Evolutionary conservation across 64 coral and sea anemone species (phyloP).

Genomic region (Stichodactyla helianthus): DNA sequence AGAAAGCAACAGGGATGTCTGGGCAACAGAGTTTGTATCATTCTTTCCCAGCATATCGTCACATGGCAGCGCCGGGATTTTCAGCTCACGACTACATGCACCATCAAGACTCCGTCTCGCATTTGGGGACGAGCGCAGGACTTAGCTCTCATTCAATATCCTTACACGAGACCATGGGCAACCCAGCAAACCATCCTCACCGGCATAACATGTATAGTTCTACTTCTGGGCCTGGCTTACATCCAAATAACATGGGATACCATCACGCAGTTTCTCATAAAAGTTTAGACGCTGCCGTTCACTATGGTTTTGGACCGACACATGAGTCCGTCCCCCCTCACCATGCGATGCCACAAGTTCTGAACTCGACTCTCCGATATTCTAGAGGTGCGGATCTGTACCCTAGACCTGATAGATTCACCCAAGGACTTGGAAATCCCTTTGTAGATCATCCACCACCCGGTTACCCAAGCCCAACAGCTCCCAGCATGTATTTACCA

Average conservation of each 20-base stretch:
- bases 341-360: constrained; percentile 66
- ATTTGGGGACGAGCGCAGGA: constrained; percentile 62
- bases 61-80: constrained; percentile 74
- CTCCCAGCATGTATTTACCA: constrained; percentile 84
- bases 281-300: constrained; percentile 70
- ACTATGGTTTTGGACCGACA: constrained; percentile 57
- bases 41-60: constrained; percentile 93
- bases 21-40: constrained; percentile 89
- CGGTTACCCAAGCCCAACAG: constrained; percentile 66
- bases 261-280: constrained; percentile 78
- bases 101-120: constrained; percentile 69
- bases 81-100: constrained; percentile 83
- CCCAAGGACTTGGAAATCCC: constrained; percentile 75
- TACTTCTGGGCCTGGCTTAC: constrained; percentile 60
- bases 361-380: constrained; percentile 72
- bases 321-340: constrained; percentile 70
- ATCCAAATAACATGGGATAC: constrained; percentile 90
- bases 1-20: constrained; percentile 85
- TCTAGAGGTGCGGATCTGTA: constrained; percentile 61
- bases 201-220: constrained; percentile 83
- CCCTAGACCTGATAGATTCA: constrained; percentile 69
- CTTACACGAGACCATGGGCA: constrained; percentile 73
- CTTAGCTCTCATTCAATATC: constrained; percentile 75
- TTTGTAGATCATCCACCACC: constrained; percentile 80
- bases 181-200: constrained; percentile 75